Conservation (phyloP, 2,113 vertebrate species). For the Indicator maculatus region DNA sequence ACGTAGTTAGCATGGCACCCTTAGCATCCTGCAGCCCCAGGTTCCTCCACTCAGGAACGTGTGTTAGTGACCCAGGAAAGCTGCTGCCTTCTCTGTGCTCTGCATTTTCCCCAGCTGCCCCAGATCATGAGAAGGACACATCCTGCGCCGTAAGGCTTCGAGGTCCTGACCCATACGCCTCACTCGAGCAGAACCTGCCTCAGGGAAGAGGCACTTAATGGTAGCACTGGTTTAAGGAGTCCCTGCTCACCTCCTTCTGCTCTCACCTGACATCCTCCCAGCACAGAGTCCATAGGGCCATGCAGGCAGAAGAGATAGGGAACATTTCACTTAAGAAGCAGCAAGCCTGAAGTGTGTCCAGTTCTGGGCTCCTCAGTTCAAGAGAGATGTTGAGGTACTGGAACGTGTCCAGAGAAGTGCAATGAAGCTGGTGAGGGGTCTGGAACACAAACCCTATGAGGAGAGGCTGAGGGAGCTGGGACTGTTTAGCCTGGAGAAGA, state of each 20-base stretch:
- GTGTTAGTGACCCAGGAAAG: background rate
- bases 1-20: background rate
- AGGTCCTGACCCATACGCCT: background rate
- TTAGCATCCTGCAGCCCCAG: background rate
- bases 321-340: background rate
- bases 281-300: rapidly evolving
- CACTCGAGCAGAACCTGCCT: background rate
- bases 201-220: background rate
- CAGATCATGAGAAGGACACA: background rate
- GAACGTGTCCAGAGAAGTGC: too few species aligned
- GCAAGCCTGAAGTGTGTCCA: background rate
- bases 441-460: too few species aligned
- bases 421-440: too few species aligned
- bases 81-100: background rate
- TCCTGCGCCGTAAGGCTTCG: background rate
- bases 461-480: too few species aligned
- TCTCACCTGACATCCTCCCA: background rate
- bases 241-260: background rate
- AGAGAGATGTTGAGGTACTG: too few species aligned
- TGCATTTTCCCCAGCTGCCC: background rate
- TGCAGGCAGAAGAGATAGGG: background rate
- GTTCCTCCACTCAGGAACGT: background rate
- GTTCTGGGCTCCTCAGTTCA: too few species aligned
- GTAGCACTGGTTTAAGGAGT: background rate
- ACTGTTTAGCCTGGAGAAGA: too few species aligned